Evolutionary conservation across 2,888 invertebrate species (phyloP).

Genomic region (Leptinotarsa haldemani): DNA sequence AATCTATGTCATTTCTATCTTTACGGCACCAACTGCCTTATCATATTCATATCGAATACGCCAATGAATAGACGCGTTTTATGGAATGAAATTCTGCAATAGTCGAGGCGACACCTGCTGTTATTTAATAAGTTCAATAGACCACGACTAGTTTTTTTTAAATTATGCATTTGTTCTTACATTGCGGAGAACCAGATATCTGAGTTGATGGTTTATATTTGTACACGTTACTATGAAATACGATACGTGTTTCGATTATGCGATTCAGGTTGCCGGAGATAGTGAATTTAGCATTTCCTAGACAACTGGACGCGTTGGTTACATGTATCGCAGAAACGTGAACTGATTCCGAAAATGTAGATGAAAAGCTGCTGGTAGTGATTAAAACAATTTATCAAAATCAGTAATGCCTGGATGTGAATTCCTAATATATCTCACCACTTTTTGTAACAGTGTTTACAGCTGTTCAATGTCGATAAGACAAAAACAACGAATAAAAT

Average conservation of each 20-base stretch:
- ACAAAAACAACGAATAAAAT: too few relatives aligned
- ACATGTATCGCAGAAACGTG: neutral
- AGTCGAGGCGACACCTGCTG: constrained; percentile 36
- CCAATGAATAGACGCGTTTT: neutral
- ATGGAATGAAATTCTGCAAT: neutral
- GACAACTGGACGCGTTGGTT: neutral
- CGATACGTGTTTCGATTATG: neutral
- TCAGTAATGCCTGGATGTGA: too few relatives aligned
- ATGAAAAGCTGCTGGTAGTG: too few relatives aligned
- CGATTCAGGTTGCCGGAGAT: neutral
- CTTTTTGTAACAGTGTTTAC: too few relatives aligned
- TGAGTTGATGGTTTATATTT: neutral
- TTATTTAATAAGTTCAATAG: constrained; percentile 37
- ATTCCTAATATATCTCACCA: too few relatives aligned
- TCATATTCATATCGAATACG: neutral
- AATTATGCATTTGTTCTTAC: constrained; percentile 21
- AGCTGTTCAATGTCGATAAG: too few relatives aligned
- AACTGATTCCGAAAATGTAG: neutral
- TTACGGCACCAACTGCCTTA: neutral
- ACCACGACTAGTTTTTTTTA: constrained; percentile 35
- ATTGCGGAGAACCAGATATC: constrained; percentile 12
- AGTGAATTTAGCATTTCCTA: neutral
- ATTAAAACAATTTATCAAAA: too few relatives aligned
- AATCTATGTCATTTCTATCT: neutral
- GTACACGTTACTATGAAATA: neutral